These are phyloP conservation scores for Scophthalmus maximus DNA, from an alignment of 2,113 vertebrate species.

Conservation along the genomic window DNA sequence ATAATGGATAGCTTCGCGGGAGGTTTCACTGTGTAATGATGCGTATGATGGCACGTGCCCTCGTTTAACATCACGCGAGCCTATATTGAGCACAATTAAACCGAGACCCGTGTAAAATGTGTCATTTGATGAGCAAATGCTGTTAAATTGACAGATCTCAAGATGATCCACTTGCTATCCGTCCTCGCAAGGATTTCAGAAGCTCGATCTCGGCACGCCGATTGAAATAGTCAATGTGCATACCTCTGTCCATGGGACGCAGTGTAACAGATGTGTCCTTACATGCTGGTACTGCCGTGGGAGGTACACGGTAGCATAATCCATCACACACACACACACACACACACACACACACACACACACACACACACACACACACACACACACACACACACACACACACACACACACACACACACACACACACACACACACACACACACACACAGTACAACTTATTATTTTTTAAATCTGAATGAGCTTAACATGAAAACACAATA, in stretches of 20 bases:
- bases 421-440: slow-evolving; percentile 9
- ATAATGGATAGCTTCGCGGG: slow-evolving; percentile 49
- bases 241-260: not conserved
- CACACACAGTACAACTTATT: slow-evolving; percentile 2
- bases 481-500: slow-evolving; percentile 1
- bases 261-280: slow-evolving; percentile 42
- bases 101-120: slow-evolving; percentile 24
- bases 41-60: slow-evolving; percentile 35
- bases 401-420: slow-evolving; percentile 5
- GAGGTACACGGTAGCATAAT: slow-evolving; percentile 37
- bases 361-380: not conserved
- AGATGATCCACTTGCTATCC: slow-evolving; percentile 21
- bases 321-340: slow-evolving; percentile 5
- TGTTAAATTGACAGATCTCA: slow-evolving; percentile 22
- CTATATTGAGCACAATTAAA: slow-evolving; percentile 23
- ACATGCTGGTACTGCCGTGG: slow-evolving; percentile 23
- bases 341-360: slow-evolving; percentile 11
- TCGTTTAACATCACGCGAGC: slow-evolving; percentile 18
- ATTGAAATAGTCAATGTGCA: slow-evolving; percentile 10
- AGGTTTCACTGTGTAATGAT: slow-evolving; percentile 52
- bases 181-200: slow-evolving; percentile 6
- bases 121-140: slow-evolving; percentile 41
- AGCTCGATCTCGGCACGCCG: not conserved
- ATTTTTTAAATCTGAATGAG: slow-evolving; percentile 1
- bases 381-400: slow-evolving; percentile 16